phyloP scores from a whole-genome alignment of 2,797 vertebrate species.

The Gambusia yucatana region DNA sequence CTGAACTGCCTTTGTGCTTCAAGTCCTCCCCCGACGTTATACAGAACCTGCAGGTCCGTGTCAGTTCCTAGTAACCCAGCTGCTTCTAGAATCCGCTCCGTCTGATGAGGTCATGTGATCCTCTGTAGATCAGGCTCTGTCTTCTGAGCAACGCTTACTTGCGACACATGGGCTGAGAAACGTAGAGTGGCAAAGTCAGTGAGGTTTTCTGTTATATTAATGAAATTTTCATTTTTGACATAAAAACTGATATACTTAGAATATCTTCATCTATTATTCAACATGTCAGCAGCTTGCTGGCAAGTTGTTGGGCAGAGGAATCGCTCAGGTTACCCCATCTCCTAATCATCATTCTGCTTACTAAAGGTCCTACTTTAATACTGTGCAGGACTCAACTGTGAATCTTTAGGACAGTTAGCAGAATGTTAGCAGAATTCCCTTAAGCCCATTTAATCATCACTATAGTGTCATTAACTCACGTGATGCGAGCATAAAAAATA shows the following conservation, averaged over 20 bases:
- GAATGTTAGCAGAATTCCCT: background rate
- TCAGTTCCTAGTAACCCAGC: constrained; percentile 30
- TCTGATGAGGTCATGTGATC: constrained; percentile 49
- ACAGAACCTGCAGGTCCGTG: constrained; percentile 36
- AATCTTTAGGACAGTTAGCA: background rate
- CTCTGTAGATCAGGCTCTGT: constrained; percentile 18
- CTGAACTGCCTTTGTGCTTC: constrained; percentile 61
- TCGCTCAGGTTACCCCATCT: constrained; percentile 72
- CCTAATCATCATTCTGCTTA: constrained; percentile 20
- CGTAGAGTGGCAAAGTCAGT: background rate
- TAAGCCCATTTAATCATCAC: background rate
- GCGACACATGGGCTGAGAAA: constrained; percentile 10
- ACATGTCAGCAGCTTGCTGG: constrained; percentile 71
- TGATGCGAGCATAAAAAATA: background rate
- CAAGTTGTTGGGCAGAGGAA: constrained; percentile 41
- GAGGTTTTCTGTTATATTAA: background rate
- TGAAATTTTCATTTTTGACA: constrained; percentile 31
- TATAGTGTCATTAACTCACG: background rate
- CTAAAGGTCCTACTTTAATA: constrained; percentile 7
- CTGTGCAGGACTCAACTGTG: constrained; percentile 11
- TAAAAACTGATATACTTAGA: constrained; percentile 19
- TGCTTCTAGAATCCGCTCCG: constrained; percentile 24
- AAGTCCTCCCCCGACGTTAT: constrained; percentile 59
- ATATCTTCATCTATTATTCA: constrained; percentile 75
- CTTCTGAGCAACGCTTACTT: constrained; percentile 30